phyloP scores from a whole-genome alignment of 2,113 vertebrate species.

The Pollimyrus isidori region DNA sequence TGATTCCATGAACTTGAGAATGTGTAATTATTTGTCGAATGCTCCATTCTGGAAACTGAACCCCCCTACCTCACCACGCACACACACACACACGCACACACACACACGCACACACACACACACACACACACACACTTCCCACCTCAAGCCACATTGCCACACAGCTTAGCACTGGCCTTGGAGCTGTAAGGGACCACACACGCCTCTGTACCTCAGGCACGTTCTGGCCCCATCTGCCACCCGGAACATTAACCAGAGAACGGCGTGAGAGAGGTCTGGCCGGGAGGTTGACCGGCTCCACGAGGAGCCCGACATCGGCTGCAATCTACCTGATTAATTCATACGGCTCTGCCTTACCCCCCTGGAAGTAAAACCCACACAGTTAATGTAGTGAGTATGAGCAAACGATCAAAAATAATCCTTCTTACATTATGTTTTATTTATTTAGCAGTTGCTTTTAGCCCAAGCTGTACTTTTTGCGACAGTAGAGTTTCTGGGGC shows the following conservation, averaged over 20 bases:
- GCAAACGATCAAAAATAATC: background rate
- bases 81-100: slow-evolving; percentile 4
- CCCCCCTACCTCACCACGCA: background rate
- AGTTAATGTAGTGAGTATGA: background rate
- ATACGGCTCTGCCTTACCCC: background rate
- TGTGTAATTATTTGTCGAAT: slow-evolving; percentile 42
- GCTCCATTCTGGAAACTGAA: slow-evolving; percentile 45
- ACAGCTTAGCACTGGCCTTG: slow-evolving; percentile 18
- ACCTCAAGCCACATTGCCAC: background rate
- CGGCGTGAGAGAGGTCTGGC: background rate
- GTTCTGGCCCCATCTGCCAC: slow-evolving; percentile 32
- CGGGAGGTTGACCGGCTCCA: background rate
- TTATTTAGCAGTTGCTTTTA: background rate
- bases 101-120: slow-evolving; percentile 12
- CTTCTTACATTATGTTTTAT: background rate
- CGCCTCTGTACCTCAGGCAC: slow-evolving; percentile 20
- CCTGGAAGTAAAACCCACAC: background rate
- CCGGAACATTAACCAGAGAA: slow-evolving; percentile 31
- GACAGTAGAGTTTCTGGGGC: background rate
- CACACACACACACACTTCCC: background rate
- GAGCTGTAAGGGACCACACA: background rate
- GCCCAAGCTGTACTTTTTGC: background rate
- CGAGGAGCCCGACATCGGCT: background rate
- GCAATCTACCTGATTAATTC: background rate
- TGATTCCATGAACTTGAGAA: slow-evolving; percentile 42